A percentile compares a stretch with the other conserved stretches of the same genome.
Conservation (phyloP, 2,797 vertebrate genomes). For the Danio tinwini region DNA sequence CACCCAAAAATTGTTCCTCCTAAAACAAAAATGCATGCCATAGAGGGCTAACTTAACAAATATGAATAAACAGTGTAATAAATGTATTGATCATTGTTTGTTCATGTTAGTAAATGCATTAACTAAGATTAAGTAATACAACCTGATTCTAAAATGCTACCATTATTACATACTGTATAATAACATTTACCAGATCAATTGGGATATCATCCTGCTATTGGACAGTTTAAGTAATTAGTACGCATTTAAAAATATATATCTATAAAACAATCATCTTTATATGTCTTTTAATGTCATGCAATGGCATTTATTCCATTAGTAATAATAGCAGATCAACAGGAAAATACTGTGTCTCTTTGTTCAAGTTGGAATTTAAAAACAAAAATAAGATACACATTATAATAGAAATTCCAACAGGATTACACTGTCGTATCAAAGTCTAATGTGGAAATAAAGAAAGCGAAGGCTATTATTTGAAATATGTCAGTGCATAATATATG, state of each 20-base stretch:
- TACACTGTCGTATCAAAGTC: background rate
- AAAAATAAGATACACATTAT: background rate
- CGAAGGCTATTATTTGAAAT: background rate
- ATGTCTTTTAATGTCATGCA: background rate
- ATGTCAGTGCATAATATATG: constrained; percentile 18
- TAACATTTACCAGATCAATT: background rate
- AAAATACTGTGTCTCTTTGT: background rate
- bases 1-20: too few relatives aligned
- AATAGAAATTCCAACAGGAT: background rate
- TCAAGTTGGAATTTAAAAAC: background rate
- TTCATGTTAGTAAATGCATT: too few relatives aligned
- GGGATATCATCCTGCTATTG: background rate
- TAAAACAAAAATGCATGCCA: too few relatives aligned
- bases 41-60: too few relatives aligned
- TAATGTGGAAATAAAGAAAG: background rate
- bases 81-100: too few relatives aligned
- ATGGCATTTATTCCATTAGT: background rate
- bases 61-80: too few relatives aligned
- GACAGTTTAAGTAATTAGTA: background rate
- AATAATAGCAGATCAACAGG: background rate
- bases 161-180: too few relatives aligned
- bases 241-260: background rate
- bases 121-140: too few relatives aligned
- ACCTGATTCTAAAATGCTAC: too few relatives aligned
- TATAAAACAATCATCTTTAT: background rate